Percentiles rank a stretch among this genome's conserved stretches.
Evolutionary conservation across 1,140 invertebrate genomes (phyloP).

Genomic region (Anthonomus grandis): DNA sequence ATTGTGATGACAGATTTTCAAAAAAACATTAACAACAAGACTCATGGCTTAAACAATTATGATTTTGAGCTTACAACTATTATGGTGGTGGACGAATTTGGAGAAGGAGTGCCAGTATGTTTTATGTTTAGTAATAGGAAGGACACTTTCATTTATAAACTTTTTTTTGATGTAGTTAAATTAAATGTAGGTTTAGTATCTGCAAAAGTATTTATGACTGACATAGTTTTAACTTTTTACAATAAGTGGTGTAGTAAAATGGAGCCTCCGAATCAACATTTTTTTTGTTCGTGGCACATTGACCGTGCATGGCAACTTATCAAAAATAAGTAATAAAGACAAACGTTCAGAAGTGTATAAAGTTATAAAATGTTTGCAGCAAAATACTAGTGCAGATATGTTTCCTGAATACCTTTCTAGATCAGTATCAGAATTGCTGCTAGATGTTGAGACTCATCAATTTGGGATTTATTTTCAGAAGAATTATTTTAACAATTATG

Average conservation of each 20-base stretch:
- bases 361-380: conserved; percentile 20
- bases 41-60: conserved; percentile 33
- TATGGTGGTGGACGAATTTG: conserved; percentile 29
- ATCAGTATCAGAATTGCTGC: background rate
- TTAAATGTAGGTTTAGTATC: conserved; percentile 9
- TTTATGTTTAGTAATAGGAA: conserved; percentile 31
- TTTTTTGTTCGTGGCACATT: conserved; percentile 27
- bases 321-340: conserved; percentile 25
- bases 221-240: conserved; percentile 17
- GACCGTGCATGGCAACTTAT: conserved; percentile 29
- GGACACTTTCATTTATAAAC: conserved; percentile 19
- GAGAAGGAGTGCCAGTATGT: conserved; percentile 26
- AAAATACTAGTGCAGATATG: background rate
- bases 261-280: conserved; percentile 2
- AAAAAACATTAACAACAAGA: too few relatives aligned
- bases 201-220: conserved; percentile 25
- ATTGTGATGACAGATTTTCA: too few relatives aligned
- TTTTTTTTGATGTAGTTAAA: conserved; percentile 28
- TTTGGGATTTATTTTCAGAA: conserved; percentile 21
- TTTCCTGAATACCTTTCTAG: background rate
- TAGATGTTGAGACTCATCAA: background rate
- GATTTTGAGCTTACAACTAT: conserved; percentile 34
- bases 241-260: conserved; percentile 26
- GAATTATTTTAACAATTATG: conserved; percentile 8
- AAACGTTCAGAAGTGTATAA: conserved; percentile 28